Conservation (phyloP, 2,113 vertebrate species). For the Cyanoliseus patagonus region DNA sequence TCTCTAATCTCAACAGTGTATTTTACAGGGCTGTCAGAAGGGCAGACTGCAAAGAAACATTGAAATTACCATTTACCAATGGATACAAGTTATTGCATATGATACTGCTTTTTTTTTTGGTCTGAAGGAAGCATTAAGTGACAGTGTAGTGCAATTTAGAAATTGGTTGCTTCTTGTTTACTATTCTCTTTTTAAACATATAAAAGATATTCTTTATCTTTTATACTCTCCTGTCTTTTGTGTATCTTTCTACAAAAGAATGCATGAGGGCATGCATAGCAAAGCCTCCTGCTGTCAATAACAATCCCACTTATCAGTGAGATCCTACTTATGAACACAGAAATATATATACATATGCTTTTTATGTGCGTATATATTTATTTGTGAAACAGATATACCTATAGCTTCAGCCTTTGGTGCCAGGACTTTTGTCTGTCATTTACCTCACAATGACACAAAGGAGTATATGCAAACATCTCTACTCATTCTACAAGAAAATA, state of each 20-base stretch:
- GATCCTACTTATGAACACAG: background rate
- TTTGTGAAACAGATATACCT: background rate
- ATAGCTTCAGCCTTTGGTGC: background rate
- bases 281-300: background rate
- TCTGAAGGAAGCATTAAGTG: background rate
- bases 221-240: background rate
- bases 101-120: background rate
- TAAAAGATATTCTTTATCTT: background rate
- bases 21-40: background rate
- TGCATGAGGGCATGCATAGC: background rate
- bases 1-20: background rate
- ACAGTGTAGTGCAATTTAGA: background rate
- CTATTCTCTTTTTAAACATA: background rate
- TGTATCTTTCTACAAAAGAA: background rate
- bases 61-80: background rate
- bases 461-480: background rate
- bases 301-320: background rate
- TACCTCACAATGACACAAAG: background rate
- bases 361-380: background rate
- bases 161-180: background rate
- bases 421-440: background rate
- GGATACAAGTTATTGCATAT: background rate
- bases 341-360: background rate
- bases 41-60: background rate
- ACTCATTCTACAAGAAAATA: background rate